Evolutionary conservation across 2,888 invertebrate species (phyloP), one percentile per base, ranked within the genome.

Genomic region (Apoda limacodes): DNA sequence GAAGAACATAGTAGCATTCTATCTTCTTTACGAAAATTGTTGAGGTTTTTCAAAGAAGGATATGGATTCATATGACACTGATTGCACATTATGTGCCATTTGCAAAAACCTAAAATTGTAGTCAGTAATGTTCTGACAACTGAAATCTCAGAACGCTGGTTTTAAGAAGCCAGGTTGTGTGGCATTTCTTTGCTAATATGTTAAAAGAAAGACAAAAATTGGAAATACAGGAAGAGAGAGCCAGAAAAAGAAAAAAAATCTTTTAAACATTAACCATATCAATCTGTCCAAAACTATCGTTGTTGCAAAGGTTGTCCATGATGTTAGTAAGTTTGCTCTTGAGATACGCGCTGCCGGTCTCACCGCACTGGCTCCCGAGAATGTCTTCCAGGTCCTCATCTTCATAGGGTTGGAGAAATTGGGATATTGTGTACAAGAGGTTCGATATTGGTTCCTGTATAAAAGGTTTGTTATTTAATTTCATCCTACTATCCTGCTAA

Each of bases 401-500:
- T 3, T 58, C 58, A 0, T 36, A 24, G 0, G 51, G 43, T 34
- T 63, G 64, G 0, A 74, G 52, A 48, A 75, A 75, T 32, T 72
- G 70, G 0, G 66, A 58, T 7, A 67, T 52, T 1, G 50, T 49
- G 38, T 65, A 75, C 1, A 80, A 41, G 0, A 80, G 52, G 13
- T 51, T 44, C 2, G 64, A 54, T 48, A 80, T 66, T 6, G 80
- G 76, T 34, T 80, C 80, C 80, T 80, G 40, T n/a, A n/a, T n/a
- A n/a, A n/a, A n/a, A n/a, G n/a, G n/a, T n/a, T n/a, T n/a, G n/a
- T n/a, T n/a, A n/a, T n/a, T n/a, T n/a, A n/a, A n/a, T n/a, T n/a
- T n/a, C n/a, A n/a, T n/a, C n/a, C n/a, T n/a, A n/a, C n/a, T n/a
- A n/a, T n/a, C n/a, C n/a, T n/a, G n/a, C n/a, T n/a, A n/a, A n/a